These are phyloP conservation scores for Apoderus coryli DNA, from an alignment of 2,888 invertebrate genomes.

Conservation along the genomic window DNA sequence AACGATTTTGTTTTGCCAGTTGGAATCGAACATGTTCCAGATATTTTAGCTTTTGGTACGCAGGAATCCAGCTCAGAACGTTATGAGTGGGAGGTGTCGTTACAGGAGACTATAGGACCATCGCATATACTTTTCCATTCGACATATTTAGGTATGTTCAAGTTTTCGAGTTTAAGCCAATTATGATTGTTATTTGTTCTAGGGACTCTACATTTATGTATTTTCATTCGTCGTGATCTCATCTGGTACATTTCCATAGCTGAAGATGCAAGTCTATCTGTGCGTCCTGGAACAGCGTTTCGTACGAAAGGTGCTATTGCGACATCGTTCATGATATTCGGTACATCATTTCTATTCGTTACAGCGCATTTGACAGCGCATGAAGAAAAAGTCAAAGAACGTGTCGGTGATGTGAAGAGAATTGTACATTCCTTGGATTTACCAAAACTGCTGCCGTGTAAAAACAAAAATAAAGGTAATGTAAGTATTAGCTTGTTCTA, in stretches of 20 bases:
- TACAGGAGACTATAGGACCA: conserved; percentile 89
- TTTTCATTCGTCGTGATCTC: conserved; percentile 81
- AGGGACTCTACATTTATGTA: conserved; percentile 73
- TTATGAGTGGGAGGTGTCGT: conserved; percentile 74
- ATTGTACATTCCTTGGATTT: conserved; percentile 70
- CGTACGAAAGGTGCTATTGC: conserved; percentile 93
- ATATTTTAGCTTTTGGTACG: conserved; percentile 83
- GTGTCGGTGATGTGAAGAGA: conserved; percentile 72
- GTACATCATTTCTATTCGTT: conserved; percentile 88
- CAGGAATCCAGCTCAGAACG: conserved; percentile 86
- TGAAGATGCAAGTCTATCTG: conserved; percentile 76
- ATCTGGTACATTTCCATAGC: conserved; percentile 93
- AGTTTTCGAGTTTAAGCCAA: conserved; percentile 3
- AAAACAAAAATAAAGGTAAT: conserved; percentile 57
- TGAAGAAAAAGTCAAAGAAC: conserved; percentile 74
- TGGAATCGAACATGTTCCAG: conserved; percentile 72
- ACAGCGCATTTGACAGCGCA: conserved; percentile 92
- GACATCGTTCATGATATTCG: conserved; percentile 83
- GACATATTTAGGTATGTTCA: conserved; percentile 55
- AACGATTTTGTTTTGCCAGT: conserved; percentile 84
- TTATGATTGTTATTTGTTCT: conserved; percentile 23
- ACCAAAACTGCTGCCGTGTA: conserved; percentile 64
- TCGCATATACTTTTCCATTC: conserved; percentile 85
- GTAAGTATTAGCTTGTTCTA: conserved; percentile 3
- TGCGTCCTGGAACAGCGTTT: conserved; percentile 79